Conservation (phyloP, 1,140 invertebrate species). For the Pachypsylla venusta region DNA sequence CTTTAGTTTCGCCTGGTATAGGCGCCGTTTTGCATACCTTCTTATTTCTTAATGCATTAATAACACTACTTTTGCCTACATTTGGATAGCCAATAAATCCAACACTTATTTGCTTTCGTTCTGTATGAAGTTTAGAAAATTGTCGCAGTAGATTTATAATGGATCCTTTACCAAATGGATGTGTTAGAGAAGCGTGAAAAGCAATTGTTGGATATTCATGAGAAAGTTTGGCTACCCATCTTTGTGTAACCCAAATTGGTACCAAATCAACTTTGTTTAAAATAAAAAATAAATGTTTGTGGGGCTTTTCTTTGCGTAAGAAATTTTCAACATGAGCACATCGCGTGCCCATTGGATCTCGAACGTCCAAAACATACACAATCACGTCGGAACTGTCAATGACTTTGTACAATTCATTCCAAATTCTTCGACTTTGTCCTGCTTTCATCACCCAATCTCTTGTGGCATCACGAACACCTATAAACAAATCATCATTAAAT, state of each 20-base stretch:
- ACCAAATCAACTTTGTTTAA: conserved; percentile 92
- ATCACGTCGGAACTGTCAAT: conserved; percentile 98
- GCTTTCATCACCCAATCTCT: conserved; percentile 79
- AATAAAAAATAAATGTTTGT: conserved; percentile 90
- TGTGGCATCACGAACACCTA: conserved; percentile 52
- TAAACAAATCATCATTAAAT: no score
- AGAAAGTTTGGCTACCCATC: conserved; percentile 88
- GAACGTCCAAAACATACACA: conserved; percentile 62
- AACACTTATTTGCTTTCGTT: conserved; percentile 97
- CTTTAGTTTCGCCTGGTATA: conserved; percentile 98
- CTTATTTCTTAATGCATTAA: conserved; percentile 87
- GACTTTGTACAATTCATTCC: conserved; percentile 99
- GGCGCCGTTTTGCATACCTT: conserved; percentile 98
- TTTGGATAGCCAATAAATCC: conserved; percentile 99
- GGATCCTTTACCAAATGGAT: conserved; percentile 95
- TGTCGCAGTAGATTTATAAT: conserved; percentile 92
- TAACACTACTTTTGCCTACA: conserved; percentile 96
- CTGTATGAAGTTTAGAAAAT: conserved; percentile 86
- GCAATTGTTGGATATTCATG: conserved; percentile 93
- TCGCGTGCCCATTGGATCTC: conserved; percentile 89
- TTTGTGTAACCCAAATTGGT: conserved; percentile 91
- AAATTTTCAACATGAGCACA: conserved; percentile 79
- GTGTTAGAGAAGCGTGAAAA: conserved; percentile 93
- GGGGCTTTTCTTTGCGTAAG: conserved; percentile 65
- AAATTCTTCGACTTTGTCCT: conserved; percentile 93